These are phyloP conservation scores for roundworm (Caenorhabditis elegans) DNA, from an alignment of 1,140 invertebrate species.

Conservation along the genomic window DNA sequence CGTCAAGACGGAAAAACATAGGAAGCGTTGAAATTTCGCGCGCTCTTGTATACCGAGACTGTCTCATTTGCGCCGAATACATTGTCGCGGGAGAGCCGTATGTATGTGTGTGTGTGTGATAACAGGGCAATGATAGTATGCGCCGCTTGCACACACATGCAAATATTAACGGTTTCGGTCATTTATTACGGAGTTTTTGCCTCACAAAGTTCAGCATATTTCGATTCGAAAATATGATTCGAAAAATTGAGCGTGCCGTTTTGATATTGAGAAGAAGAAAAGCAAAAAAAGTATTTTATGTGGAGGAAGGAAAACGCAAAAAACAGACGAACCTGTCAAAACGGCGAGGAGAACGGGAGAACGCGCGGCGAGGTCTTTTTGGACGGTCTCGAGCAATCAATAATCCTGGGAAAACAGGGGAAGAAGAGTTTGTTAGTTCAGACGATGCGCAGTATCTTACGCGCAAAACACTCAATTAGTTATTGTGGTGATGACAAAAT, in stretches of 20 bases:
- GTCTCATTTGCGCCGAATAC: neutral
- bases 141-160: neutral
- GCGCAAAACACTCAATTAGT: neutral
- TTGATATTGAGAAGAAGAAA: no score
- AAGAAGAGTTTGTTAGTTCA: neutral
- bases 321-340: slow-evolving; percentile 2
- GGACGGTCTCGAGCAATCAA: neutral
- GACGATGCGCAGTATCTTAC: neutral
- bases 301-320: neutral
- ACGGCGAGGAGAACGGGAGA: neutral
- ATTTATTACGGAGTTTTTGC: neutral
- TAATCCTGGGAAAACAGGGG: neutral
- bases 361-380: neutral
- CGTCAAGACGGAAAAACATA: neutral
- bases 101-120: neutral
- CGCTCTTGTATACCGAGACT: neutral
- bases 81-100: neutral
- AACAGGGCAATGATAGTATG: slow-evolving; percentile 11
- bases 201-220: neutral
- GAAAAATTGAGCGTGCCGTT: no score
- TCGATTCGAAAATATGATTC: no score
- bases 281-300: no score
- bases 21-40: slow-evolving; percentile 10
- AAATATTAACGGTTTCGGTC: slow-evolving; percentile 32
- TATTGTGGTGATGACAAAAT: no score